Conservation (phyloP, 2,113 vertebrate genomes). For the Canis aureus region DNA sequence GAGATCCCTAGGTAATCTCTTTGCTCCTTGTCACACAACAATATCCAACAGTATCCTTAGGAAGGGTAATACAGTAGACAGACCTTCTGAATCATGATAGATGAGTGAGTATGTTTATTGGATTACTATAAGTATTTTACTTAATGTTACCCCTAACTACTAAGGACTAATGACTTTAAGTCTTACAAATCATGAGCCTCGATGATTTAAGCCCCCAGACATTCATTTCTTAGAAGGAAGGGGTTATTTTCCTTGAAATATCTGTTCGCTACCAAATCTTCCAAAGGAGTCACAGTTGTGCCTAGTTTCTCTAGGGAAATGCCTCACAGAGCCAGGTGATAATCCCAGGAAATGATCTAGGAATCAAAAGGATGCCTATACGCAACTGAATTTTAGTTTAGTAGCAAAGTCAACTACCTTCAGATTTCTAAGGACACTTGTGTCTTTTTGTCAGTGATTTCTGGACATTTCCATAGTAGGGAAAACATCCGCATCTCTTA, state of each 20-base stretch:
- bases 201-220: background rate
- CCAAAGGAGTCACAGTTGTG: background rate
- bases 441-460: background rate
- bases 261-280: background rate
- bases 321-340: background rate
- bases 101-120: background rate
- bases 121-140: background rate
- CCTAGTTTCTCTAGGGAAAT: background rate
- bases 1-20: background rate
- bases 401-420: background rate
- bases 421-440: background rate
- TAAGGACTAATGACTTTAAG: background rate
- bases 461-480: background rate
- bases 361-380: background rate
- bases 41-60: background rate
- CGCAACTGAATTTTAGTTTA: background rate
- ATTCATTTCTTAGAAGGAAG: background rate
- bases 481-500: background rate
- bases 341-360: background rate
- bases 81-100: background rate
- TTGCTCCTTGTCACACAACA: background rate
- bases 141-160: background rate
- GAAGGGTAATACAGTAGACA: background rate
- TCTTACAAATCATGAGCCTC: background rate
- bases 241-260: background rate